Conservation (phyloP, 2,797 vertebrate species). For the Prunella strophiata region DNA sequence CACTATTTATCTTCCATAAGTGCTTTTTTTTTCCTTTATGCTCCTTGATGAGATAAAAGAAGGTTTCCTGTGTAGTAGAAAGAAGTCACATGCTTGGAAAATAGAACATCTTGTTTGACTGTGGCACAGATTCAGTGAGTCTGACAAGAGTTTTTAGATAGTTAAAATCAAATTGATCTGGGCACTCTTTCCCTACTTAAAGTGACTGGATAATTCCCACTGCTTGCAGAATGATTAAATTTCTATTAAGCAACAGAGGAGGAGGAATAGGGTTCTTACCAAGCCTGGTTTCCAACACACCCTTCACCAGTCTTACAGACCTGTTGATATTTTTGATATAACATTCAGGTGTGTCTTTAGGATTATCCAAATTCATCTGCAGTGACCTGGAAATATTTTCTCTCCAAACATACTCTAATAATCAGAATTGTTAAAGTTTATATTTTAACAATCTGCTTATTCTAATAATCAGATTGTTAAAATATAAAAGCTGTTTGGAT, state of each 20-base stretch:
- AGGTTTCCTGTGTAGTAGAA: neutral
- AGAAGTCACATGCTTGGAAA: constrained; percentile 1
- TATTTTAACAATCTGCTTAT: neutral
- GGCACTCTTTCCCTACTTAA: neutral
- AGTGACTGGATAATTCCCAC: neutral
- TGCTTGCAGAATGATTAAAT: neutral
- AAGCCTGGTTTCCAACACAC: neutral
- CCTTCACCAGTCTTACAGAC: neutral
- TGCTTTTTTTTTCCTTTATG: constrained; percentile 29
- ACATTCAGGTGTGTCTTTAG: neutral
- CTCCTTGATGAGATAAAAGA: constrained; percentile 16
- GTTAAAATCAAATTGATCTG: constrained; percentile 44
- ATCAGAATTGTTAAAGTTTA: neutral
- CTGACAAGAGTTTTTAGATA: constrained; percentile 4
- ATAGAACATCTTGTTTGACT: neutral
- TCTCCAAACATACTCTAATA: neutral
- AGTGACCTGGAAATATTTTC: neutral
- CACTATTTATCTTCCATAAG: neutral
- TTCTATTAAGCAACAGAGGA: neutral
- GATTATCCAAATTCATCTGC: neutral
- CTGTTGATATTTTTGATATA: neutral
- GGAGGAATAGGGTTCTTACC: neutral
- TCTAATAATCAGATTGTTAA: neutral
- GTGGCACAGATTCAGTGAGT: neutral
- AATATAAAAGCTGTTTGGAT: neutral